These are phyloP conservation scores for Pyrocephalus nanus DNA, from an alignment of 2,797 vertebrate species.

Conservation along the genomic window DNA sequence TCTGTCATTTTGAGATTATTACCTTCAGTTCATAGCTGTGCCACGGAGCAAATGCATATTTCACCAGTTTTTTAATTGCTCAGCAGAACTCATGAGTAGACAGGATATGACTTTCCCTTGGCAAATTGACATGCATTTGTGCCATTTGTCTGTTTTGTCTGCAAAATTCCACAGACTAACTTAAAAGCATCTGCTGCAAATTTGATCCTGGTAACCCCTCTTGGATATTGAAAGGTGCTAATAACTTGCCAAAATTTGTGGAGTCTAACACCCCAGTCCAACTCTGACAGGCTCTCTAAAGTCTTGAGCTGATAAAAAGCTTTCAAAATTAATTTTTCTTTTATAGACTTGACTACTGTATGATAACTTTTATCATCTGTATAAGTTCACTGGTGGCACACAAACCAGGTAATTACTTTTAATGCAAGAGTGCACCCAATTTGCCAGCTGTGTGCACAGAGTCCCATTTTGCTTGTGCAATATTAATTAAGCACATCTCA, in stretches of 20 bases:
- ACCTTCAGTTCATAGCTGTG: background rate
- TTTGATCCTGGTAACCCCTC: background rate
- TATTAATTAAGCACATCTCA: background rate
- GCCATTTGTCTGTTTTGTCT: conserved; percentile 56
- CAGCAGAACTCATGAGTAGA: background rate
- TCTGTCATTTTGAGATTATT: background rate
- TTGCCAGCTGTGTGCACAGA: background rate
- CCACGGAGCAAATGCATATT: background rate
- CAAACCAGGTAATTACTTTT: background rate
- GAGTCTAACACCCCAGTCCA: background rate
- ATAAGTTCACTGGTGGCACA: background rate
- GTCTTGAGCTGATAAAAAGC: background rate
- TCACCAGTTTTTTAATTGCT: background rate
- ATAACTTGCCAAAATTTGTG: conserved; percentile 11
- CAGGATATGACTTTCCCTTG: background rate
- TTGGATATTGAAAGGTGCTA: background rate
- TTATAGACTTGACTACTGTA: background rate
- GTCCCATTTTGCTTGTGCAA: background rate
- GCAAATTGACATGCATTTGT: background rate
- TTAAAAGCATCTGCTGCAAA: conserved; percentile 51
- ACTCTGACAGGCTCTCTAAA: background rate
- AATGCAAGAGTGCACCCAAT: background rate
- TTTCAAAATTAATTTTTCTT: background rate
- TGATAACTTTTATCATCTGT: background rate
- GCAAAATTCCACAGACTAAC: background rate